Evolutionary conservation across 2,888 invertebrate species (phyloP), one percentile per base, ranked within the genome.

Genomic region (Zaprionus obscuricornis): DNA sequence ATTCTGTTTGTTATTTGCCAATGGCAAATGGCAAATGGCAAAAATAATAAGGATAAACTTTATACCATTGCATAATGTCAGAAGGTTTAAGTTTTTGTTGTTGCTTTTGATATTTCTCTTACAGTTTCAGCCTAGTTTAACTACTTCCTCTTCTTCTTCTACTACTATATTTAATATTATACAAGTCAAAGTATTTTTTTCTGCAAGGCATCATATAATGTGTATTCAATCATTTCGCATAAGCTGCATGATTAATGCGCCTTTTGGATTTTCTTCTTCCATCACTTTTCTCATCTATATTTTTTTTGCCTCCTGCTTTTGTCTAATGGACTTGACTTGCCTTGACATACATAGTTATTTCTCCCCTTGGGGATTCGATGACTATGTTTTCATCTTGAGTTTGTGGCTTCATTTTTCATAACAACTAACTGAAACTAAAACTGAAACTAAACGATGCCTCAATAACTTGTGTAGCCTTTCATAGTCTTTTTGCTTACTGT

Each of bases 161-260:
- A 7, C 22, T 22, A 7, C 22, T 4, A 7, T 7, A 22, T 5
- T 7, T 22, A 5, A 5, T 22, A 7, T 5, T 5, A 4, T 22
- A 22, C 22, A 29, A 47, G 49, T 37, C 20, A 37, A 36, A 22
- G 22, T 14, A 54, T 46, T 20, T n/a, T n/a, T n/a, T n/a, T n/a
- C n/a, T 16, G 39, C 7, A 33, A 42, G 33, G 22, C 11, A 55
- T 52, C 59, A 31, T 17, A 45, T 59, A 60, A 64, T 78, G 50
- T 57, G 68, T 74, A 60, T 79, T 76, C 79, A 83, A 83, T 83
- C 72, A 79, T 76, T 65, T 58, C 55, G 62, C 51, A 72, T 63
- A 83, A 74, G 74, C 74, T 63, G 56, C 60, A 74, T 79, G 78
- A 79, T 79, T 79, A 79, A 79, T 79, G 69, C 49, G 51, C 43